Percentiles rank a stretch among this genome's conserved stretches.
Conservation (phyloP, 92 coral and sea anemone species). For the Plumapathes pennacea region DNA sequence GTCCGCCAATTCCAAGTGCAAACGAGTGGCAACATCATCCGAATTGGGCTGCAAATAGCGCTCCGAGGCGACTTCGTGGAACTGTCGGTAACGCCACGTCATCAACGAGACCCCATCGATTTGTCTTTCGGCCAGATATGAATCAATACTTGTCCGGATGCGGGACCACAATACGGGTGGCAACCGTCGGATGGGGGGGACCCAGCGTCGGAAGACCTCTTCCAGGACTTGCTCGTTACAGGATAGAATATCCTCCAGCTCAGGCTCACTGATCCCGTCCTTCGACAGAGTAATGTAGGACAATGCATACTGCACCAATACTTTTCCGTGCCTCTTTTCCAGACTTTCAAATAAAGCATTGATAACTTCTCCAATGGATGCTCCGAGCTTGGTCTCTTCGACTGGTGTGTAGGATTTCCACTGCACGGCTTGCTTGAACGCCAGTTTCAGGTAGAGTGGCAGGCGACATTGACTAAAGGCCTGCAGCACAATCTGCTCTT, state of each 20-base stretch:
- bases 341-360: constrained; percentile 64
- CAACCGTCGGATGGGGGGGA: constrained; percentile 71
- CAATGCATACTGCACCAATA: constrained; percentile 54
- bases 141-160: constrained; percentile 70
- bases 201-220: constrained; percentile 68
- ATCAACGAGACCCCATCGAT: constrained; percentile 73
- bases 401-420: constrained; percentile 63
- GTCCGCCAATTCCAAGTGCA: constrained; percentile 70
- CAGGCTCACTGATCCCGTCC: constrained; percentile 80
- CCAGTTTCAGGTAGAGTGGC: constrained; percentile 76
- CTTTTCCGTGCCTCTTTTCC: constrained; percentile 77
- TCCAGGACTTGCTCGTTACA: constrained; percentile 81
- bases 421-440: constrained; percentile 61
- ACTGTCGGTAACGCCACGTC: constrained; percentile 86
- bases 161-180: constrained; percentile 71
- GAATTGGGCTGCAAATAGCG: constrained; percentile 65
- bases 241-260: constrained; percentile 84
- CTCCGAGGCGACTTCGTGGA: constrained; percentile 80
- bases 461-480: constrained; percentile 63
- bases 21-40: constrained; percentile 38
- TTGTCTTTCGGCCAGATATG: constrained; percentile 65
- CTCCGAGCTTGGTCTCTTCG: constrained; percentile 41
- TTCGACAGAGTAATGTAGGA: constrained; percentile 78
- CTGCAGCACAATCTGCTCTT: constrained; percentile 46
- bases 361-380: constrained; percentile 51